These are phyloP conservation scores for Myzus persicae DNA, from an alignment of 1,140 invertebrate species.

Conservation along the genomic window DNA sequence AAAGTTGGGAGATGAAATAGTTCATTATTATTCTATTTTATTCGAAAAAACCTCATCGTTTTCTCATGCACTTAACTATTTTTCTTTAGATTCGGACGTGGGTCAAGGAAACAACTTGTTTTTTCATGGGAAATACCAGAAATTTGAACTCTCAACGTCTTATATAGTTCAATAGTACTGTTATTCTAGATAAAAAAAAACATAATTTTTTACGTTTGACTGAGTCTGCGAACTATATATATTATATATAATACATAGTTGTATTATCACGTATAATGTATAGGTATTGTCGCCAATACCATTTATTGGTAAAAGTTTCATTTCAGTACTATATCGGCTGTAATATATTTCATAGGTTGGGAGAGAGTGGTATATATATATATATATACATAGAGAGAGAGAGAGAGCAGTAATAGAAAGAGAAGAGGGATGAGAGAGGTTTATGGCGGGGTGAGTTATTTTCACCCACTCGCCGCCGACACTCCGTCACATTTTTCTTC, in stretches of 20 bases:
- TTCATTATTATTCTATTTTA: neutral
- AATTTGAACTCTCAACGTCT: neutral
- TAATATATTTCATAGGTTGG: neutral
- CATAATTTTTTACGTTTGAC: neutral
- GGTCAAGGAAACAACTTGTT: too few species aligned
- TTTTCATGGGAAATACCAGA: too few species aligned
- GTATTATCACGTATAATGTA: neutral
- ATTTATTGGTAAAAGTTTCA: constrained; percentile 18
- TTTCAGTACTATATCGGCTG: neutral
- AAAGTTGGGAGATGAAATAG: too few species aligned
- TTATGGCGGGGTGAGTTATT: neutral
- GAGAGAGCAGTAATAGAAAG: neutral
- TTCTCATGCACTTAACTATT: neutral
- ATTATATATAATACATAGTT: too few species aligned
- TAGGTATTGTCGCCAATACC: neutral
- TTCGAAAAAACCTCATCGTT: neutral
- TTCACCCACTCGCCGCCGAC: neutral
- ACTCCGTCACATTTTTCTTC: neutral
- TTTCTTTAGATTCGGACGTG: neutral
- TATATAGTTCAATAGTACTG: neutral
- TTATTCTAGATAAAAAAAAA: neutral
- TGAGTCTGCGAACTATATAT: too few species aligned
- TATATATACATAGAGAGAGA: too few species aligned
- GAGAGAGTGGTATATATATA: too few species aligned
- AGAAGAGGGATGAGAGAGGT: neutral